Base-by-base conservation (phyloP, 2,113 vertebrate species). In the Euleptes europaea region DNA sequence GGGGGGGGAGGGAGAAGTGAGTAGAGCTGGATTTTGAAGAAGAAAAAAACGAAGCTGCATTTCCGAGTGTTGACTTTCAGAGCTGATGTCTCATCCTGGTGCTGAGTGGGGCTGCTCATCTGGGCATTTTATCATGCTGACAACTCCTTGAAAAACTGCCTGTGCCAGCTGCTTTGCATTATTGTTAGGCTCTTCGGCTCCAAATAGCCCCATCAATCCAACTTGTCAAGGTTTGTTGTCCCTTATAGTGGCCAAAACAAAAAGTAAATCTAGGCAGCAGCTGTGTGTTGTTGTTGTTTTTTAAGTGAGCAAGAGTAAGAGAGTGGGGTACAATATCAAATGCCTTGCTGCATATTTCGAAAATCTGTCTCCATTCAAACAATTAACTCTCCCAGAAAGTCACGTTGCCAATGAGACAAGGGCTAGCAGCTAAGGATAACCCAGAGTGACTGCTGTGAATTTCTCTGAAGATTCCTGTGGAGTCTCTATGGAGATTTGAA, bases 201-300 rank as follows among this genome's bases (percentile, higher is more conserved):
- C 86, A 87, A 92, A 90, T 80, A 90, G 88, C 69, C 73, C 83
- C 84, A 91, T 91, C 90, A 91, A 91, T 91, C 90, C 84, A 84
- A 69, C 87, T 84, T 91, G 88, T 90, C 90, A 92, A 87, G 88
- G 84, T 85, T 78, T 88, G 86, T 81, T 86, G 88, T 92, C 86
- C 86, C 86, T 83, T 83, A 79, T 44, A 84, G 86, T 86, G 86
- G 87, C 85, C 81, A 88, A 73, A 82, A 84, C 71, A 81, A 88
- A 84, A 88, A 82, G 72, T 75, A 90, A 80, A 86, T 87, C 83
- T 63, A 86, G 77, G 84, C 76, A 89, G 82, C 77, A 85, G 86
- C 70, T 81, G 86, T 73, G 75, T 81, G 74, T 80, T 54, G n/a
- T n/a, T n/a, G n/a, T n/a, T n/a, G n/a, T n/a, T n/a, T n/a, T n/a